Conservation (phyloP, 92 coral and sea anemone genomes). For the Porites evermanni region DNA sequence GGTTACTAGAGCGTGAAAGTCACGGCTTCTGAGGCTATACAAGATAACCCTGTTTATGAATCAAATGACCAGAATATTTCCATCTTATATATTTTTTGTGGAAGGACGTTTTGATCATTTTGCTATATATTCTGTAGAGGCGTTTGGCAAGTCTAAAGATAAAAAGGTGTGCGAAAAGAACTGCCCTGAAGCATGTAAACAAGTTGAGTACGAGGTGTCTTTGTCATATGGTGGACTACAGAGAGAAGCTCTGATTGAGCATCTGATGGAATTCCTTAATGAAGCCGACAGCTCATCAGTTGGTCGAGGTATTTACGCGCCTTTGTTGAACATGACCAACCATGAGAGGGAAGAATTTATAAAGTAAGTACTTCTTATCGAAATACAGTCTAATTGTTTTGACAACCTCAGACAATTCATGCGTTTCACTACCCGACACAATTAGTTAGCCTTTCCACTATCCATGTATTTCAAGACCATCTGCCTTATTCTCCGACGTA, state of each 20-base stretch:
- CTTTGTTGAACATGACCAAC: constrained; percentile 24
- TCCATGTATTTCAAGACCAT: too few species aligned
- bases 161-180: constrained; percentile 24
- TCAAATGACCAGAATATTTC: too few species aligned
- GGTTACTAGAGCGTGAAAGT: too few species aligned
- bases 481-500: too few species aligned
- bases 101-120: too few species aligned
- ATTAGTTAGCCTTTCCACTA: too few species aligned
- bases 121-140: not conserved
- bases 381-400: not conserved
- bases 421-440: too few species aligned
- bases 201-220: constrained; percentile 45
- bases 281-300: not conserved
- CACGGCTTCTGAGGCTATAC: too few species aligned
- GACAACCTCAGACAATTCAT: not conserved
- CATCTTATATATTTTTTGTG: too few species aligned
- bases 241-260: constrained; percentile 10
- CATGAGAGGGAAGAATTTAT: constrained; percentile 11
- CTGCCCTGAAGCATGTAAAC: constrained; percentile 52
- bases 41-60: too few species aligned
- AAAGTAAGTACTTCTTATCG: not conserved
- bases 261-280: constrained; percentile 11
- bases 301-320: constrained; percentile 22
- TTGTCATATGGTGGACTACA: constrained; percentile 43
- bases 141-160: constrained; percentile 10